These are phyloP conservation scores for Isichthys henryi DNA, from an alignment of 2,113 vertebrate species.

Conservation along the genomic window DNA sequence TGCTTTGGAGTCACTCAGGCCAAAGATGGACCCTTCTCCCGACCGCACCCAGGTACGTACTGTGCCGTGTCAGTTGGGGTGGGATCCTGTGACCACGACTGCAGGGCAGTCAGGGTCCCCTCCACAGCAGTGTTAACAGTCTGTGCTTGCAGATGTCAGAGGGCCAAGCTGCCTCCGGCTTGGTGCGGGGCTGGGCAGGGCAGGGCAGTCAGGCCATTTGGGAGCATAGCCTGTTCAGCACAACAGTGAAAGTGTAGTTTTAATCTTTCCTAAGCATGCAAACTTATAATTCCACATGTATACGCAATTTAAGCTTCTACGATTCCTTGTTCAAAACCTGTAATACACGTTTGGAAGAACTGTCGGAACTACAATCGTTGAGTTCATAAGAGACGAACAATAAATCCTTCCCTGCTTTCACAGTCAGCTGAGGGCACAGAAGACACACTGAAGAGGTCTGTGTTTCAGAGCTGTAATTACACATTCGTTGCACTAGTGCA, in stretches of 20 bases:
- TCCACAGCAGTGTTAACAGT: not conserved
- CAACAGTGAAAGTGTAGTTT: not conserved
- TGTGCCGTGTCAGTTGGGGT: not conserved
- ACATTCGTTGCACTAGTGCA: not conserved
- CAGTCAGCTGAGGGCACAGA: not conserved
- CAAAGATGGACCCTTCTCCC: slow-evolving; percentile 94
- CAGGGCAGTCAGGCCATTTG: not conserved
- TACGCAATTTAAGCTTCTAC: not conserved
- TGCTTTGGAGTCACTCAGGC: slow-evolving; percentile 98
- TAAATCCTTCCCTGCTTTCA: not conserved
- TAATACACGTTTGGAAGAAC: not conserved
- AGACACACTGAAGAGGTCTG: not conserved
- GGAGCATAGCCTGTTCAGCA: not conserved
- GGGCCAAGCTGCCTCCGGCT: not conserved
- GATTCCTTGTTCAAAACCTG: not conserved
- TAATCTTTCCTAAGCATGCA: not conserved
- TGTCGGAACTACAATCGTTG: not conserved
- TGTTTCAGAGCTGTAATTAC: not conserved
- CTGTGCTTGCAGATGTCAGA: not conserved
- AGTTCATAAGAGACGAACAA: not conserved
- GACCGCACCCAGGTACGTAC: slow-evolving; percentile 89
- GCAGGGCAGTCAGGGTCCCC: not conserved
- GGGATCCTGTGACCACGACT: not conserved
- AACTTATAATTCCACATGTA: not conserved
- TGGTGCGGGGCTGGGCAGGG: not conserved